phyloP scores from a whole-genome alignment of 2,888 invertebrate species.

The Hypsopygia costalis region DNA sequence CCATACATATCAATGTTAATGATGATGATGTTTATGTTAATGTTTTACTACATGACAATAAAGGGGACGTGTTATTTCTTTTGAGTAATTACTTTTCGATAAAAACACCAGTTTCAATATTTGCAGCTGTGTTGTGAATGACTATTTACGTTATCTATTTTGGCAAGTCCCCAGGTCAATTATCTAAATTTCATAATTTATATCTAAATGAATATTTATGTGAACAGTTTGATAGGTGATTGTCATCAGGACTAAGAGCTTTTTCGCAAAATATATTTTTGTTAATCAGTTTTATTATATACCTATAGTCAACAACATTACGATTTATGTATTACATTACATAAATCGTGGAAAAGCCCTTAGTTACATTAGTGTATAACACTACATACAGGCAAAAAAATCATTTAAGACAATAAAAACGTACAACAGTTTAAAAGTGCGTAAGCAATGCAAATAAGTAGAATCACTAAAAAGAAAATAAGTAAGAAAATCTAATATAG shows the following conservation, averaged over 20 bases:
- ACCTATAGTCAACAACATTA: no score
- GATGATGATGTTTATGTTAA: neutral
- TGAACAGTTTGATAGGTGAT: neutral
- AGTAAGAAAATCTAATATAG: constrained; percentile 28
- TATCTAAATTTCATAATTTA: neutral
- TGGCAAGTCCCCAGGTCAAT: neutral
- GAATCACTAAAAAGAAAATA: constrained; percentile 6
- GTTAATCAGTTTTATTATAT: no score
- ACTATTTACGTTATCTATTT: neutral
- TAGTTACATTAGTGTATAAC: constrained; percentile 11
- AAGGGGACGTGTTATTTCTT: constrained; percentile 1
- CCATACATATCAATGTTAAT: neutral
- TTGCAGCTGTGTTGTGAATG: neutral
- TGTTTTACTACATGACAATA: constrained; percentile 2
- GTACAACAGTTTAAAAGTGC: constrained; percentile 47
- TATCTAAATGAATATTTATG: no score
- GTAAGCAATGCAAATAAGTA: constrained; percentile 64
- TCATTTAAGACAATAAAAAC: constrained; percentile 24
- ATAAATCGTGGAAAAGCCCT: constrained; percentile 14
- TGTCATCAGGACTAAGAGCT: neutral
- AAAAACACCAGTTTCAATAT: no score
- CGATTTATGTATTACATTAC: no score
- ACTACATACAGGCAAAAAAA: constrained; percentile 41
- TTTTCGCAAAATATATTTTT: neutral
- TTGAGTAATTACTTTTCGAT: no score